These are phyloP conservation scores for Mactromeris polynyma DNA, from an alignment of 2,888 invertebrate genomes.

Conservation along the genomic window DNA sequence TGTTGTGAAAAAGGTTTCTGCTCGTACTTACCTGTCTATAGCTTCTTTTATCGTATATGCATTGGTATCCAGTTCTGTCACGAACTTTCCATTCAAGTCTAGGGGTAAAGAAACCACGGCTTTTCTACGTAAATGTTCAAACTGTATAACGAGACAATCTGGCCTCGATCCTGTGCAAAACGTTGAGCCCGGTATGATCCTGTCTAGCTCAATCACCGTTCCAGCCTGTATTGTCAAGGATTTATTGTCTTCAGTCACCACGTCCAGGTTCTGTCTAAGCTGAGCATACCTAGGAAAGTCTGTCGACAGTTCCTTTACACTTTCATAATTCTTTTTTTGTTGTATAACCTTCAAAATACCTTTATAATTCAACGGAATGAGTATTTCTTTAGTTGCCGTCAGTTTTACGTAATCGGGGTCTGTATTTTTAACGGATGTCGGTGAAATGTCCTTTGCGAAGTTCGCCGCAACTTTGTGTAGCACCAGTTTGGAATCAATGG, in stretches of 20 bases:
- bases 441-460: slow-evolving; percentile 18
- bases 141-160: slow-evolving; percentile 43
- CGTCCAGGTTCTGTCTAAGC: slow-evolving; percentile 27
- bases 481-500: slow-evolving; percentile 46
- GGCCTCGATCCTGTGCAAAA: neutral
- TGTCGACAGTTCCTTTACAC: slow-evolving; percentile 24
- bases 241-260: slow-evolving; percentile 22
- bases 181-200: slow-evolving; percentile 46
- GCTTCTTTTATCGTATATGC: slow-evolving; percentile 55
- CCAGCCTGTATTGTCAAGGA: slow-evolving; percentile 31
- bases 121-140: neutral
- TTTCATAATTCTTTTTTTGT: slow-evolving; percentile 30
- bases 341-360: slow-evolving; percentile 40
- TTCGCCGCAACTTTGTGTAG: slow-evolving; percentile 58
- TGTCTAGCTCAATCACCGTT: slow-evolving; percentile 50
- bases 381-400: slow-evolving; percentile 27
- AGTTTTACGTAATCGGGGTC: slow-evolving; percentile 36
- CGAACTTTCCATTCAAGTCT: slow-evolving; percentile 18
- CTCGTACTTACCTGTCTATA: slow-evolving; percentile 46
- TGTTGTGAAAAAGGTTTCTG: neutral
- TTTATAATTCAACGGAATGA: slow-evolving; percentile 54
- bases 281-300: slow-evolving; percentile 55
- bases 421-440: neutral
- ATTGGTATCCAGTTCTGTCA: slow-evolving; percentile 46
- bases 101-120: slow-evolving; percentile 33